A percentile compares a stretch with the other conserved stretches of the same genome.
Evolutionary conservation across 2,888 invertebrate species (phyloP).

Genomic region (Conistra vaccinii): DNA sequence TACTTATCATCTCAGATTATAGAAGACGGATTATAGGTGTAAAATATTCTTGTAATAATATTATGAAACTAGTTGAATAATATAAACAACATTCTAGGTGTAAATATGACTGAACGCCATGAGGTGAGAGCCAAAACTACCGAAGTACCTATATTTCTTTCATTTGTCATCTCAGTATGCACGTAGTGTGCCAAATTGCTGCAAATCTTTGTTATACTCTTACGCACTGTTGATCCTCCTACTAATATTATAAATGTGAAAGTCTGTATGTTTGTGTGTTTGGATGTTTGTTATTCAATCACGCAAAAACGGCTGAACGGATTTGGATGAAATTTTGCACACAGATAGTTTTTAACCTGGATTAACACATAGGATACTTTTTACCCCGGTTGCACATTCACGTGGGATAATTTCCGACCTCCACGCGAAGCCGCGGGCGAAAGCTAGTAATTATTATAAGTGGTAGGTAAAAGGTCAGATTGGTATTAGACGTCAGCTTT

Average conservation of each 20-base stretch:
- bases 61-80: neutral
- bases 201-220: constrained; percentile 18
- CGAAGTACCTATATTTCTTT: constrained; percentile 2
- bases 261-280: no score
- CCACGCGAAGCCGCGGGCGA: no score
- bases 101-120: constrained; percentile 13
- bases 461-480: neutral
- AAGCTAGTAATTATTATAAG: constrained; percentile 18
- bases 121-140: constrained; percentile 31
- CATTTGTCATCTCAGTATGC: constrained; percentile 12
- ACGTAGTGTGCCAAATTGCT: constrained; percentile 34
- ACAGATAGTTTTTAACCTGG: no score
- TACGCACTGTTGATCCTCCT: neutral
- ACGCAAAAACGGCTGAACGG: no score
- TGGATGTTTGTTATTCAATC: no score
- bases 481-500: neutral
- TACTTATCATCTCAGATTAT: neutral
- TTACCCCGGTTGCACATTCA: no score
- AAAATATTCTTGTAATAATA: constrained; percentile 7
- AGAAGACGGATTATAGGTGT: neutral
- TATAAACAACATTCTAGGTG: constrained; percentile 9
- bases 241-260: no score
- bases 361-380: no score
- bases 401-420: no score
- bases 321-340: no score